Evolutionary conservation across 2,113 vertebrate species (phyloP), one percentile per base, ranked within the genome.

Genomic region (Corythaeola cristata): DNA sequence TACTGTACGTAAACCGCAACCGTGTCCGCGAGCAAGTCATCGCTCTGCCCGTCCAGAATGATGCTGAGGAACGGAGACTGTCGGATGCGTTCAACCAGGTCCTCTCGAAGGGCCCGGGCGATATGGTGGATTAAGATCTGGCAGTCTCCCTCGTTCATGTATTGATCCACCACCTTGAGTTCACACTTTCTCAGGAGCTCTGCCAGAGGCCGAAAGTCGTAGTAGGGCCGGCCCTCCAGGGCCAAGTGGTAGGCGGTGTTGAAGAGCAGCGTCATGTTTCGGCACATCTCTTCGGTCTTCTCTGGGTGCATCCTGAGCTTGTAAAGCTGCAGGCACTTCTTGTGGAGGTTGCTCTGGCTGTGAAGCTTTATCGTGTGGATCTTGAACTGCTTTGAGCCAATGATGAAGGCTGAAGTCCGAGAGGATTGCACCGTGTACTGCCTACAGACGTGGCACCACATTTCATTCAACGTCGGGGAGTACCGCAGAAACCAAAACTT

Each of bases 401-500:
- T 98, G 94, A 99, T 99, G 90, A 99, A 99, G 90, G 99, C 99
- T 2, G 99, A 99, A 23, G 99, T 99, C 93, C 99, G 98, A 3
- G 99, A 99, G 9, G 99, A 99, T 97, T 99, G 99, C 91, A 99
- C 99, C 0, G 99, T 99, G 95, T 99, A 99, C 96, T 99, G 99
- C 63, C 99, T 98, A 96, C 99, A 99, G 19, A 99, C 99, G 2
- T 99, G 99, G 96, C 99, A 99, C 99, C 99, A 99, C 99, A 99
- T 99, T 97, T 99, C 99, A 8, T 99, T 99, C 72, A 99, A 85
- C 1, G 99, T 99, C 0, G 99, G 98, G 4, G 99, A 99, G 96
- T 99, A 99, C 52, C 99, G 98, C 64, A 99, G 98, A 96, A 99
- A 99, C 99, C 99, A 99, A 97, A 99, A 99, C 96, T 99, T 99